Evolutionary conservation across 2,113 vertebrate species (phyloP), one percentile per base, ranked within the genome.

Genomic region (Clarias magur): DNA sequence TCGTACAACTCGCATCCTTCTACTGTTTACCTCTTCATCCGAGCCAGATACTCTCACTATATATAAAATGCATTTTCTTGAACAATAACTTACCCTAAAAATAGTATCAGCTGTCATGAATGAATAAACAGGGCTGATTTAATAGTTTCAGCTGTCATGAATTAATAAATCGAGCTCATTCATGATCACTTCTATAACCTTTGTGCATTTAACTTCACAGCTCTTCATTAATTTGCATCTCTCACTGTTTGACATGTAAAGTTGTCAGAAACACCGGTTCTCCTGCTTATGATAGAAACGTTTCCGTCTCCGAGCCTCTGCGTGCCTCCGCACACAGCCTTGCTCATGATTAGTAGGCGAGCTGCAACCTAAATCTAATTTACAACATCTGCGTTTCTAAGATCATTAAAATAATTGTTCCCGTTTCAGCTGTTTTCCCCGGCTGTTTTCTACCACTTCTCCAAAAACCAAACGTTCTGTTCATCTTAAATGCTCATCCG

Each of bases 331-430:
- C 93, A 94, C 94, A 93, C 94, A 93, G 94, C 92, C 95, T 96
- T 93, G 42, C 93, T 86, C 93, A 92, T 91, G 8, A 95, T 94
- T 93, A 94, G 94, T 96, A 96, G 94, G 95, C 94, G 95, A 96
- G 95, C 95, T 95, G 95, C 96, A 94, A 95, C 94, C 96, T 94
- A 96, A 97, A 97, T 97, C 95, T 96, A 97, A 98, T 97, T 97
- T 96, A 96, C 94, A 95, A 94, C 96, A 96, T 97, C 95, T 96
- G 97, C 95, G 93, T 97, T 96, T 97, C 96, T 97, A 97, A 97
- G 96, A 96, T 97, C 96, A 97, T 98, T 97, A 97, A 96, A 98
- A 98, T 98, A 97, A 99, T 97, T 96, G 96, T 97, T 98, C 97
- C 97, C 97, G 94, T 97, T 97, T 96, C 97, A 96, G 97, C 96